Conservation (phyloP, 2,797 vertebrate species). For the Lycodopsis pacificus region DNA sequence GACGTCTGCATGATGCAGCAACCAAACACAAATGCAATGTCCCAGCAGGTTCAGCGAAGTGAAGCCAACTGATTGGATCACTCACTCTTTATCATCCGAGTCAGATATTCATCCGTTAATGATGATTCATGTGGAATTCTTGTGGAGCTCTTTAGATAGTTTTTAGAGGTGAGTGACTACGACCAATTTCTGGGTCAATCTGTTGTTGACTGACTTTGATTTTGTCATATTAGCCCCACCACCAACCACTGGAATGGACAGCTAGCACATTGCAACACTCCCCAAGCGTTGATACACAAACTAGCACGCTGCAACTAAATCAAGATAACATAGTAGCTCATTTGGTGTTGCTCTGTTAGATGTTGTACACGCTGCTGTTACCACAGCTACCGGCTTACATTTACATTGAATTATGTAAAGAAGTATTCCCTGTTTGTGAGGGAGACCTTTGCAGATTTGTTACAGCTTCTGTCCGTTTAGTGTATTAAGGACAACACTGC, state of each 20-base stretch:
- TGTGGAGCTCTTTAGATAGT: not conserved
- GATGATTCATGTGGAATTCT: constrained; percentile 19
- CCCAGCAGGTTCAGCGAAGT: not conserved
- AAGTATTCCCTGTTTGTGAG: not conserved
- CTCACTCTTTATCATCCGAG: constrained; percentile 14
- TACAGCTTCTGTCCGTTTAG: not conserved
- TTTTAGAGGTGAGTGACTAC: not conserved
- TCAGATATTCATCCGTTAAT: constrained; percentile 9
- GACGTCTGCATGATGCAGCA: constrained; percentile 39
- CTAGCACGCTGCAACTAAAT: not conserved
- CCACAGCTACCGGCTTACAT: not conserved
- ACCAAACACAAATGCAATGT: constrained; percentile 23
- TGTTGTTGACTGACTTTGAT: constrained; percentile 28
- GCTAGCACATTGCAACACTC: not conserved
- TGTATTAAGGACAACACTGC: not conserved
- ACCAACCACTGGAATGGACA: constrained; percentile 5
- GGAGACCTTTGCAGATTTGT: not conserved
- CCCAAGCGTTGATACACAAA: constrained; percentile 3
- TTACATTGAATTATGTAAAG: not conserved
- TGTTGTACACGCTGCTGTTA: constrained; percentile 1
- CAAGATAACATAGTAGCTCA: not conserved
- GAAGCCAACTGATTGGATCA: constrained; percentile 9
- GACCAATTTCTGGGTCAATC: not conserved
- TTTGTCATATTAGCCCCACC: not conserved
- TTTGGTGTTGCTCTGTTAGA: not conserved